Evolutionary conservation across 2,113 vertebrate species (phyloP), one percentile per base, ranked within the genome.

Genomic region (Prunella himalayana): DNA sequence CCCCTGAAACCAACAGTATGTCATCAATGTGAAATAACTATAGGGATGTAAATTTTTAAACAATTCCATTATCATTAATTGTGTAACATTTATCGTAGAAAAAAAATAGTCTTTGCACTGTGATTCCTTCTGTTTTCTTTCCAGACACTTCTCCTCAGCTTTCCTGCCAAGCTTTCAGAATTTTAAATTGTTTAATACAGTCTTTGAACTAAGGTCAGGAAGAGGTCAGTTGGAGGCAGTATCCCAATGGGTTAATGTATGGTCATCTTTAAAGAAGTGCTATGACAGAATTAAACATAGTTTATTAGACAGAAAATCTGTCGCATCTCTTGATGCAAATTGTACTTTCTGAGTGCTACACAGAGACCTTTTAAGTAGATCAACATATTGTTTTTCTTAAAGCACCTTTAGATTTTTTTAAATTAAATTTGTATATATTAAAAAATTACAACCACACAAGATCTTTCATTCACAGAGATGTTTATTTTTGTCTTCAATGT

Each of bases 401-500:
- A 45, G 9, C 31, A 84, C 16, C 20, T 90, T 59, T 63, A 45
- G 4, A 33, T 39, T 73, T 91, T 82, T 82, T 20, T 0, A 24
- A n/a, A 61, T 63, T 21, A 80, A 45, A 80, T 51, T 37, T 37
- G 8, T 22, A 20, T 63, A 41, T 23, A 51, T 94, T 63, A 86
- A 96, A 95, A 86, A 96, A 96, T n/a, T 75, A 94, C 94, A 95
- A 64, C 49, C 85, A 97, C 88, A 95, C 95, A 60, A 78, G 63
- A 72, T 78, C 49, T 92, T 96, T 96, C 86, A 63, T 96, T 96
- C 90, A 94, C 3, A 3, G 92, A 94, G 90, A 96, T 96, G 90
- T 96, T 97, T 97, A 97, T 97, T 97, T 95, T 95, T 94, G 82
- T 91, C 92, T 93, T 96, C 82, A 93, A 64, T 92, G 90, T 88